Base-by-base conservation (phyloP, 2,888 invertebrate genomes). In the Torymus aiolomorphi region DNA sequence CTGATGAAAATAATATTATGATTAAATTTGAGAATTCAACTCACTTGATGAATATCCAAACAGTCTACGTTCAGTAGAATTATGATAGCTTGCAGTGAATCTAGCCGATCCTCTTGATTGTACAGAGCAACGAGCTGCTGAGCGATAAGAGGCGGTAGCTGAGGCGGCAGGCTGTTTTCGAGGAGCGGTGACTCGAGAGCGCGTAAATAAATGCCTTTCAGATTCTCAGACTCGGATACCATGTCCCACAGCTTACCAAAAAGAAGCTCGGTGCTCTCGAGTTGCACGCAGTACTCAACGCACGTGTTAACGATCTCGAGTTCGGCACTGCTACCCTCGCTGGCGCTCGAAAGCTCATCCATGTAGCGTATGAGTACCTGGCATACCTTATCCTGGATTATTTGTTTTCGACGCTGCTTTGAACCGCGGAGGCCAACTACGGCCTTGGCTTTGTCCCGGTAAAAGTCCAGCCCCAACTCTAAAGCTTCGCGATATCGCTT, bases 31-130 rank as follows among this genome's bases (percentile, higher is more conserved):
- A 31, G 31, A 31, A 31, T 31, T 31, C 31, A 13, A 69, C 72
- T 52, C 76, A 91, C 93, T 89, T 94, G 93, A 88, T 94, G 94
- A 81, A 95, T 92, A 87, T 95, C 94, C 67, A 95, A 88, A 78
- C 93, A 93, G 74, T 92, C 91, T 20, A 94, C 93, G 76, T 93
- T 92, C 81, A 94, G 89, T 76, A 93, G 92, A 59, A 94, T 92
- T 76, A 95, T 92, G 82, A 95, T 95, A 12, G 94, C 91, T 88
- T 96, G 95, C 66, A 96, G 92, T 13, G 94, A 92, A 70, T 93
- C 92, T 71, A 94, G 92, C 86, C 94, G 92, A 62, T 92, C 92
- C 82, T 93, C 93, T 10, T 92, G 92, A 83, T 95, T 92, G 76
- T 94, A 93, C 87, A 95, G 93, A 66, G 93, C 91, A 16, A 96